Percentiles rank a stretch among this genome's conserved stretches.
phyloP scores from a whole-genome alignment of 2,113 vertebrate species.

The Stictonetta naevosa region DNA sequence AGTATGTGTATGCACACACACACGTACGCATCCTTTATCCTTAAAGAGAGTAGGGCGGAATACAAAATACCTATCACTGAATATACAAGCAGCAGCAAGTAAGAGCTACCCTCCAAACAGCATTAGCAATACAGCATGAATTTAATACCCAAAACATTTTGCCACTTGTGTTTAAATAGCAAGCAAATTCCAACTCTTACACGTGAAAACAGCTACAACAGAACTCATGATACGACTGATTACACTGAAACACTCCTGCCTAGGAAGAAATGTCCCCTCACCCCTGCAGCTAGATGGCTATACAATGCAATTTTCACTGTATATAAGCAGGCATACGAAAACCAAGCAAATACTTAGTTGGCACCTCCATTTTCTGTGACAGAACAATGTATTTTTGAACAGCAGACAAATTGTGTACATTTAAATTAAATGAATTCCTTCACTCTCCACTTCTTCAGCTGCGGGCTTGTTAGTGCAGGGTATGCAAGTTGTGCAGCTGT shows the following conservation, averaged over 20 bases:
- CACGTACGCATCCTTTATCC: background rate
- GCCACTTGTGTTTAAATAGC: background rate
- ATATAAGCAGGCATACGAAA: background rate
- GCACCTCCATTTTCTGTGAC: background rate
- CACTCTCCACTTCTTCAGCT: background rate
- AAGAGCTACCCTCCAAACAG: background rate
- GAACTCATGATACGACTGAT: background rate
- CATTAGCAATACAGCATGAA: background rate
- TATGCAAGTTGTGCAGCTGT: background rate
- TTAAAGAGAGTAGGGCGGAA: background rate
- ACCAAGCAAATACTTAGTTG: background rate
- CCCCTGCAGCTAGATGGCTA: rapidly evolving
- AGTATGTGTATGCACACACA: background rate
- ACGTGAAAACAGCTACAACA: background rate
- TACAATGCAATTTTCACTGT: background rate
- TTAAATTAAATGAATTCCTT: background rate
- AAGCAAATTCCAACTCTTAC: background rate
- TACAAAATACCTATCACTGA: background rate
- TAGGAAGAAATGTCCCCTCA: background rate
- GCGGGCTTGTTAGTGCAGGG: rapidly evolving
- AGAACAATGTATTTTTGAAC: rapidly evolving
- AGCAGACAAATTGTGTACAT: background rate
- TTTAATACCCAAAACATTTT: background rate
- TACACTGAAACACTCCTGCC: background rate
- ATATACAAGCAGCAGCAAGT: background rate